phyloP scores from a whole-genome alignment of 1,140 invertebrate genomes.

The Calycopis cecrops region DNA sequence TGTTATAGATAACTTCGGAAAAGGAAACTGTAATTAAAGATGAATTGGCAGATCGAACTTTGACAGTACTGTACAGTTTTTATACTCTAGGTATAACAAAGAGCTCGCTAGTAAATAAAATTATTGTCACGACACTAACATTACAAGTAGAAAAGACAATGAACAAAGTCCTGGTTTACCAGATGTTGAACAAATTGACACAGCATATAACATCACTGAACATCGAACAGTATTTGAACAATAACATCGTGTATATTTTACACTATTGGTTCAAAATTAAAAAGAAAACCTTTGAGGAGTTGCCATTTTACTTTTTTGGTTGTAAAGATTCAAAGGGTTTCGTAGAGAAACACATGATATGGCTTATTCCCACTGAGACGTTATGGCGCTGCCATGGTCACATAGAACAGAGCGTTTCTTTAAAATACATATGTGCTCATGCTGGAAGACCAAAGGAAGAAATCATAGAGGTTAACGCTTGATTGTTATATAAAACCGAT shows the following conservation, averaged over 20 bases:
- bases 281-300: constrained; percentile 32
- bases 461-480: constrained; percentile 42
- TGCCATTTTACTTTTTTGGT: constrained; percentile 47
- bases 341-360: constrained; percentile 43
- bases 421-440: constrained; percentile 31
- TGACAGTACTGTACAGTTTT: constrained; percentile 51
- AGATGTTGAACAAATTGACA: constrained; percentile 44
- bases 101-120: constrained; percentile 32
- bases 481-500: background rate
- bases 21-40: constrained; percentile 49
- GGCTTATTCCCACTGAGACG: constrained; percentile 44
- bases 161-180: constrained; percentile 38
- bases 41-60: constrained; percentile 58
- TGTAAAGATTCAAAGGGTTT: constrained; percentile 32
- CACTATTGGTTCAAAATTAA: constrained; percentile 48
- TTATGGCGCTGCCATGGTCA: constrained; percentile 49
- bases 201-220: constrained; percentile 25
- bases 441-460: constrained; percentile 26
- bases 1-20: constrained; percentile 43
- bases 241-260: constrained; percentile 40
- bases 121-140: constrained; percentile 37
- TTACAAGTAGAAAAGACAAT: constrained; percentile 47
- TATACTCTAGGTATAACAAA: constrained; percentile 39
- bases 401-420: constrained; percentile 33
- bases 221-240: constrained; percentile 40